These are phyloP conservation scores for Drosophila sordidapex DNA, from an alignment of 2,888 invertebrate species.

Conservation along the genomic window DNA sequence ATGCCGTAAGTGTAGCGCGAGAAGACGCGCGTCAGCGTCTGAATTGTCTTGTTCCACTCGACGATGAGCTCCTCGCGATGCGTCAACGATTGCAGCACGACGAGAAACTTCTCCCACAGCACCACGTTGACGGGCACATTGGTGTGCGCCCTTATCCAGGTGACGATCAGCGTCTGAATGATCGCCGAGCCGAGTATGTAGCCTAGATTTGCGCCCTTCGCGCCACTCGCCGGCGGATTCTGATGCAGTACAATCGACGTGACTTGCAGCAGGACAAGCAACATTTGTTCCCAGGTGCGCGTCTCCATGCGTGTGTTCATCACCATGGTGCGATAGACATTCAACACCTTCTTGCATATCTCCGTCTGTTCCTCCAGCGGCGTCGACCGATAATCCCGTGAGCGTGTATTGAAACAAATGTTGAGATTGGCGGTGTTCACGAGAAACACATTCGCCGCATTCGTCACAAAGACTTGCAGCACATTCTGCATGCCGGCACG, in stretches of 20 bases:
- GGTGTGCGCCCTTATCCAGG: conserved; percentile 98
- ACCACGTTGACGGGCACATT: conserved; percentile 95
- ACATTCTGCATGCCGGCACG: conserved; percentile 92
- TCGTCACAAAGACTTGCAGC: conserved; percentile 91
- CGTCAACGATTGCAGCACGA: conserved; percentile 93
- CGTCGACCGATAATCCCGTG: conserved; percentile 87
- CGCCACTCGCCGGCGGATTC: conserved; percentile 88
- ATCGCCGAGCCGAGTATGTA: conserved; percentile 94
- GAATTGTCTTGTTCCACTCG: conserved; percentile 99
- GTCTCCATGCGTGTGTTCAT: conserved; percentile 98
- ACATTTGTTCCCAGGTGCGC: conserved; percentile 95
- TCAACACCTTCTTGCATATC: conserved; percentile 97
- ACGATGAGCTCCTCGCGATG: conserved; percentile 97
- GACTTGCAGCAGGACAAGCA: conserved; percentile 94
- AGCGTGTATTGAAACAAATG: conserved; percentile 87
- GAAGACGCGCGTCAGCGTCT: conserved; percentile 96
- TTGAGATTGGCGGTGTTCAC: conserved; percentile 85
- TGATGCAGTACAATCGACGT: conserved; percentile 95
- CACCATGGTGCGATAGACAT: conserved; percentile 98
- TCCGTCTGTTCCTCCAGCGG: conserved; percentile 96
- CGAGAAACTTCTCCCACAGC: conserved; percentile 97
- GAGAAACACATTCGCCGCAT: conserved; percentile 97
- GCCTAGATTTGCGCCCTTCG: conserved; percentile 88
- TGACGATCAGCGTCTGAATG: conserved; percentile 97
- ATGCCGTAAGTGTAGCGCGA: conserved; percentile 97